Conservation (phyloP, 2,888 invertebrate species). For the Adineta ricciae region DNA sequence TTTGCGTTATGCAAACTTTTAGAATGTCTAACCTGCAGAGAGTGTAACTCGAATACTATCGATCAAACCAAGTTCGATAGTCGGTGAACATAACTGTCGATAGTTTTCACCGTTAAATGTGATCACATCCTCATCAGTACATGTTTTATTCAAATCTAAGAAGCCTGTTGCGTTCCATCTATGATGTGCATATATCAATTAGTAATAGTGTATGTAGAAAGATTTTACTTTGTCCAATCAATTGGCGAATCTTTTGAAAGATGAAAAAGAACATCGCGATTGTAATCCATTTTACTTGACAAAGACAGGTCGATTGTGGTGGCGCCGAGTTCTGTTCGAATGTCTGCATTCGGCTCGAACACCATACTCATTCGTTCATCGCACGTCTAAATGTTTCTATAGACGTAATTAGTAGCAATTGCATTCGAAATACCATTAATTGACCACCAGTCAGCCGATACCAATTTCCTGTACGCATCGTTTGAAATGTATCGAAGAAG, state of each 20-base stretch:
- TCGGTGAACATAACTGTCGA: conserved; percentile 12
- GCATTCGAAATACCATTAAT: neutral
- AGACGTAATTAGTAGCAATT: too few relatives aligned
- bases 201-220: neutral
- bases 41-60: conserved; percentile 6
- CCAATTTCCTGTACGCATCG: neutral
- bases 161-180: neutral
- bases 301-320: conserved; percentile 7
- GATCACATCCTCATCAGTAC: neutral
- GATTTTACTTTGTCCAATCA: neutral
- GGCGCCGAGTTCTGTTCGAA: neutral
- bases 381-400: neutral
- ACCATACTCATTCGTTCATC: conserved; percentile 3
- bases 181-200: neutral
- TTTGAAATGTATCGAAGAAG: neutral
- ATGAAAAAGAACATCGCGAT: neutral
- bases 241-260: neutral
- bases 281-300: neutral
- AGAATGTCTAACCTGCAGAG: neutral
- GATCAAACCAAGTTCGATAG: neutral
- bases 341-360: neutral
- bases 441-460: neutral
- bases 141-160: neutral
- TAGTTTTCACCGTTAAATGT: neutral
- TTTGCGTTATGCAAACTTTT: too few relatives aligned